Base-by-base conservation (phyloP, 2,888 invertebrate genomes). In the Chaitophorus viminalis region DNA sequence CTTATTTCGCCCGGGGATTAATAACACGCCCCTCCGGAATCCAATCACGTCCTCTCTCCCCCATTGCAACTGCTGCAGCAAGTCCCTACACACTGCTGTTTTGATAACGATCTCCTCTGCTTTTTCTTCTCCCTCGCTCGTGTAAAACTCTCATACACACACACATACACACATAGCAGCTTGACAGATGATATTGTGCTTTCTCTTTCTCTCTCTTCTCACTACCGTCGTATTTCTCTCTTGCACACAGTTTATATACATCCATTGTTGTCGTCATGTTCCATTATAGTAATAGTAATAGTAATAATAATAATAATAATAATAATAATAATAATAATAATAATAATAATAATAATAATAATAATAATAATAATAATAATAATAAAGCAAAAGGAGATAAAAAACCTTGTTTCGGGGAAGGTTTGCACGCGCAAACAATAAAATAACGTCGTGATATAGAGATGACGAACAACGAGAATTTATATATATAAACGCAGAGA, bases 11-110 rank as follows among this genome's bases (percentile, higher is more conserved):
- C 76, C 72, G 75, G 86, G 75, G 87, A 87, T 87, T 87, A 87
- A 79, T 87, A 87, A 81, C 87, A 87, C 74, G 87, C 87, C 79
- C 87, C 74, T 74, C 87, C 81, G 87, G 79, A 87, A 87, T 87
- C 87, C 87, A 87, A 87, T 87, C 87, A 87, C 87, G 87, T 87
- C 60, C 75, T 65, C 60, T 39, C 60, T 9, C 17, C n/a, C 0
- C n/a, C 60, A 17, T 46, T 76, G n/a, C 77, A 11, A 36, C 29
- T 31, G 9, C 46, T 25, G 33, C 74, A n/a, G 54, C 83, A 36
- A n/a, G 76, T 70, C 52, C 70, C 86, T 60, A 36, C 78, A 17
- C 39, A 39, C 68, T 60, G 39, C 87, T 60, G 87, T 81, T 87
- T 87, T 75, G 87, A 87, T 87, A 87, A 87, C 87, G 72, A 87